Conservation (phyloP, 2,888 invertebrate species). For the Hymenopus coronatus region DNA sequence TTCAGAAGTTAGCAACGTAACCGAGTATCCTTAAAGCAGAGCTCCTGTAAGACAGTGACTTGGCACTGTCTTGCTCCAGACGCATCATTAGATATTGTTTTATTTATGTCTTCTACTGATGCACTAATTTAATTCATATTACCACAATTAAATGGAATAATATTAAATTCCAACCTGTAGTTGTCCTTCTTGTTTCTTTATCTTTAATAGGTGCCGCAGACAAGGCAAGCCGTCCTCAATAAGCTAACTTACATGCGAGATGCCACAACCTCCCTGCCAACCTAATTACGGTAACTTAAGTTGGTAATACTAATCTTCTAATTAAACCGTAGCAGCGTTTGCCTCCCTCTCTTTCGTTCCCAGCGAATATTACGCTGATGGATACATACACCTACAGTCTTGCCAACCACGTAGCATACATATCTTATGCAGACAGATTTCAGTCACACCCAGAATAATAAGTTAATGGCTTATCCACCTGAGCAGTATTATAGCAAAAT, state of each 20-base stretch:
- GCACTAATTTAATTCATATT: no score
- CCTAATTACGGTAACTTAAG: constrained; percentile 11
- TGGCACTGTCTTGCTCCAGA: no score
- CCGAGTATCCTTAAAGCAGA: no score
- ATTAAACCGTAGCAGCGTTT: background rate
- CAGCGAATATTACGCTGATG: background rate
- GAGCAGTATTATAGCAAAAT: no score
- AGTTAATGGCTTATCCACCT: background rate
- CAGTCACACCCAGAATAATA: background rate
- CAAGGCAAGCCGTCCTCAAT: background rate
- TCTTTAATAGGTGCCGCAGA: background rate
- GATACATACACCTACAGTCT: background rate
- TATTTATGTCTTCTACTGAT: no score
- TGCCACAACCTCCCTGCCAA: background rate
- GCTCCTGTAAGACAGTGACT: no score
- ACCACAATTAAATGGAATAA: no score
- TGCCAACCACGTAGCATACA: background rate
- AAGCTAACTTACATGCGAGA: constrained; percentile 6
- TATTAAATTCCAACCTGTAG: background rate
- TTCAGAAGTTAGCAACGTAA: no score
- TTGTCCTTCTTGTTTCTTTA: background rate
- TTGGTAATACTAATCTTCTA: constrained; percentile 12
- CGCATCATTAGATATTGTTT: no score
- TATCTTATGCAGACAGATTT: background rate
- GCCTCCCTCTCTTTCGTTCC: background rate